phyloP scores from a whole-genome alignment of 2,113 vertebrate genomes.

The Chaetops frenatus region DNA sequence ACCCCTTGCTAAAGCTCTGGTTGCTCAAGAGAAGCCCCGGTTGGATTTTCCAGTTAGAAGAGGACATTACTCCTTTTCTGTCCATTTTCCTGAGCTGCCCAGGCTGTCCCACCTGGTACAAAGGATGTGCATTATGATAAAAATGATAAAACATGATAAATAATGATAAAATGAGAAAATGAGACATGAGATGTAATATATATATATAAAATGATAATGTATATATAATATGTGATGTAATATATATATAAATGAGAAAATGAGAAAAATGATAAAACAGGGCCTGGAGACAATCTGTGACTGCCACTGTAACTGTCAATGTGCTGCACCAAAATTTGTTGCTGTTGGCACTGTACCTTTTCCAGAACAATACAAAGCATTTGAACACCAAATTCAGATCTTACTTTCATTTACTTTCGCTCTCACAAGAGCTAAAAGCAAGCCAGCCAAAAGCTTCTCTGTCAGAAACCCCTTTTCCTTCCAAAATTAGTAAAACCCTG shows the following conservation, averaged over 20 bases:
- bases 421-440: neutral
- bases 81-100: neutral
- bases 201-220: no score
- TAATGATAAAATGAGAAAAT: no score
- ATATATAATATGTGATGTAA: no score
- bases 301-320: fast-evolving
- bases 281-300: neutral
- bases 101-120: neutral
- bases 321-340: no score
- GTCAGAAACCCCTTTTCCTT: neutral
- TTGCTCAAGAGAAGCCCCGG: neutral
- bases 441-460: neutral
- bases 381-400: neutral
- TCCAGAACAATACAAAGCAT: neutral
- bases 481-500: neutral
- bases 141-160: neutral
- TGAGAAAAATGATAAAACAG: neutral
- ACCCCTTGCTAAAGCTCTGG: neutral
- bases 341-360: neutral
- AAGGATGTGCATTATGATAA: neutral
- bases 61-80: neutral
- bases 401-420: neutral
- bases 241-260: no score
- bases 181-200: no score
- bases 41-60: neutral